Evolutionary conservation across 2,113 vertebrate species (phyloP).

Genomic region (Ceyx margarethae): DNA sequence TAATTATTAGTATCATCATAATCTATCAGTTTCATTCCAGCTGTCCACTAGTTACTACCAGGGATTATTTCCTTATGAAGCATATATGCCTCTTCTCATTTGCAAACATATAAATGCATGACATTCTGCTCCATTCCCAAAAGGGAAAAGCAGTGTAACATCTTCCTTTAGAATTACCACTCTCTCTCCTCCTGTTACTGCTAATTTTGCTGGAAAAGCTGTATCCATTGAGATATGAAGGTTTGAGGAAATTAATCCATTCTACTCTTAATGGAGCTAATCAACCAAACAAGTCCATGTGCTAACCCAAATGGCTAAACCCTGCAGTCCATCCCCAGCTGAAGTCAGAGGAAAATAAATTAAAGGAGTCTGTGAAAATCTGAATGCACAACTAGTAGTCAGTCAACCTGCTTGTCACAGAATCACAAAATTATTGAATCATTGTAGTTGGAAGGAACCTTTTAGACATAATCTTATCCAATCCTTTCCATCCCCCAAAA

Average conservation of each 20-base stretch:
- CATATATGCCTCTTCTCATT: slow-evolving; percentile 32
- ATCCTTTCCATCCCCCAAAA: too few relatives aligned
- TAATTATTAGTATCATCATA: background rate
- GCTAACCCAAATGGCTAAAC: background rate
- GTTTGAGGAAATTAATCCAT: slow-evolving; percentile 5
- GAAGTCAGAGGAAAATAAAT: background rate
- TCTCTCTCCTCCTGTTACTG: background rate
- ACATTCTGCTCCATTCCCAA: background rate
- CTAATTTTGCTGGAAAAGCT: slow-evolving; percentile 19
- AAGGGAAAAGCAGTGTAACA: background rate
- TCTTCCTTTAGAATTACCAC: background rate
- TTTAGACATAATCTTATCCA: too few relatives aligned
- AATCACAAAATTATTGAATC: too few relatives aligned
- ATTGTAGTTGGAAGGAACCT: too few relatives aligned
- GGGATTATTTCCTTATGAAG: slow-evolving; percentile 12
- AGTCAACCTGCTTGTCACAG: background rate
- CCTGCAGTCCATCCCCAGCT: background rate
- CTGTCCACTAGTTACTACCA: background rate
- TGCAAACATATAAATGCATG: slow-evolving; percentile 66
- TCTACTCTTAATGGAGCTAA: background rate
- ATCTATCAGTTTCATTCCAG: slow-evolving; percentile 19
- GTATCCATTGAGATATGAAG: background rate
- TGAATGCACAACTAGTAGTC: background rate
- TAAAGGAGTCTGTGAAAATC: background rate
- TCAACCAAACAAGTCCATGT: background rate